A percentile compares a stretch with the other conserved stretches of the same genome.
Evolutionary conservation across 2,113 vertebrate genomes (phyloP).

Genomic region (Pelobates fuscus): DNA sequence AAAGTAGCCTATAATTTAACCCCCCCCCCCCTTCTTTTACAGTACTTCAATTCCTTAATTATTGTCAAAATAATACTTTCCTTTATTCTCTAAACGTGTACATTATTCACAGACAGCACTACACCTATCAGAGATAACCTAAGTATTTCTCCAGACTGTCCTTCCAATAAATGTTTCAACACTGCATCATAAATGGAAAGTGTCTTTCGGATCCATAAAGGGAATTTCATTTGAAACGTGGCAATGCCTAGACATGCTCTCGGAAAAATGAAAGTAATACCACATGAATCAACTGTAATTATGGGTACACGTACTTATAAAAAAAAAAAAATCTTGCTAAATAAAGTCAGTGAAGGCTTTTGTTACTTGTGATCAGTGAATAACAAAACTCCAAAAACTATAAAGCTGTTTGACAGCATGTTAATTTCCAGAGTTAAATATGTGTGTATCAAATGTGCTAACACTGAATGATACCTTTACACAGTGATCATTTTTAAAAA

Average conservation of each 20-base stretch:
- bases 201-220: conserved; percentile 17
- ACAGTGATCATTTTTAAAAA: no score
- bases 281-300: conserved; percentile 45
- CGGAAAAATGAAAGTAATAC: conserved; percentile 23
- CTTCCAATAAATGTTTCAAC: conserved; percentile 32
- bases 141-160: conserved; percentile 31
- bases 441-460: no score
- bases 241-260: conserved; percentile 20
- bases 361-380: conserved; percentile 20
- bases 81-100: not conserved
- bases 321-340: conserved; percentile 18
- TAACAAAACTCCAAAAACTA: conserved; percentile 20
- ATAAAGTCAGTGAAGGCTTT: conserved; percentile 25
- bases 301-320: conserved; percentile 17
- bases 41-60: no score
- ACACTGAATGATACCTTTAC: no score
- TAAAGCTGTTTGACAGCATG: not conserved
- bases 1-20: no score
- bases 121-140: not conserved
- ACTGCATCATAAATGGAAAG: conserved; percentile 37
- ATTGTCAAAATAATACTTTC: not conserved
- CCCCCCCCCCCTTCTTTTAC: no score
- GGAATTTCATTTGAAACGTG: conserved; percentile 41
- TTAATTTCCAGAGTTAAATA: no score
- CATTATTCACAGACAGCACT: not conserved